A percentile compares a stretch with the other conserved stretches of the same genome.
Conservation (phyloP, 2,888 invertebrate species). For the Phengaris alcon region DNA sequence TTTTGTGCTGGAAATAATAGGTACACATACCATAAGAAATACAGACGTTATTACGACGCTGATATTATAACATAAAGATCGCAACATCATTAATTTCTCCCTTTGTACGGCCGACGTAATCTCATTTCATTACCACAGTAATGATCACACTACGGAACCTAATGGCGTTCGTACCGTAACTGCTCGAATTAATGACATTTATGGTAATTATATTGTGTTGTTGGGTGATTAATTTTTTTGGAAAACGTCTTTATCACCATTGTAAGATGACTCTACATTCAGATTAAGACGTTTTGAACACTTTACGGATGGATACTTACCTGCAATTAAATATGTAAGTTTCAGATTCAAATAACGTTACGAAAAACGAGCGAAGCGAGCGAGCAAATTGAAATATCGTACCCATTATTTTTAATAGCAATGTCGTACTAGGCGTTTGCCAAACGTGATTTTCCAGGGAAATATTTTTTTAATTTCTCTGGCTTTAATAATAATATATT, state of each 20-base stretch:
- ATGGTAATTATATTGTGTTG: background rate
- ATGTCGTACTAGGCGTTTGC: too few species aligned
- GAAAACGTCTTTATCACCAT: background rate
- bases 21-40: background rate
- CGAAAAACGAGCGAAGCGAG: too few species aligned
- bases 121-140: constrained; percentile 2
- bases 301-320: too few species aligned
- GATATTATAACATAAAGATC: background rate
- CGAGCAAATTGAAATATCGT: too few species aligned
- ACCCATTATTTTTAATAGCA: too few species aligned
- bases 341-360: too few species aligned
- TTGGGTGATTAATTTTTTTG: background rate
- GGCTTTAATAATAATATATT: too few species aligned
- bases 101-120: constrained; percentile 6
- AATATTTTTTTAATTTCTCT: too few species aligned
- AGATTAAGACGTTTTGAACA: background rate
- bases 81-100: background rate
- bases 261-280: background rate
- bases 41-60: background rate
- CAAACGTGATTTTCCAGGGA: too few species aligned
- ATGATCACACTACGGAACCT: background rate
- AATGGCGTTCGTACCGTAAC: background rate
- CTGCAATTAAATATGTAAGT: too few species aligned
- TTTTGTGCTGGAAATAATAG: too few species aligned
- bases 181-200: background rate